phyloP scores from a whole-genome alignment of 2,888 invertebrate species.

The Mongoloraphidia duomilia region DNA sequence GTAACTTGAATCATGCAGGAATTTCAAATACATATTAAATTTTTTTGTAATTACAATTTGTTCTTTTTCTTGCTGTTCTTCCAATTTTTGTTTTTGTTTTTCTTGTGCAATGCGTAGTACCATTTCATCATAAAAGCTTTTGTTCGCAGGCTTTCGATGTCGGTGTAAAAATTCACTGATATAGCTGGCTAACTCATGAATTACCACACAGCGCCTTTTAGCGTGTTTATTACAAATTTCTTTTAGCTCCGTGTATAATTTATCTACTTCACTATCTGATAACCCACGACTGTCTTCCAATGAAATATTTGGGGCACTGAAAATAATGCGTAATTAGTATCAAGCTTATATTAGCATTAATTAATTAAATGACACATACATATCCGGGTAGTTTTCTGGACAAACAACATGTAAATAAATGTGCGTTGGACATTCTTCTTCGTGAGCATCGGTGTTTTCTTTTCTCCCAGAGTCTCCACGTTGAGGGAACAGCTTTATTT shows the following conservation, averaged over 20 bases:
- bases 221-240: constrained; percentile 34
- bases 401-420: constrained; percentile 66
- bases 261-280: constrained; percentile 50
- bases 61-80: no score
- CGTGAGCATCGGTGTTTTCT: constrained; percentile 34
- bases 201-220: constrained; percentile 66
- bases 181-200: constrained; percentile 66
- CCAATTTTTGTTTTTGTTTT: constrained; percentile 32
- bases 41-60: no score
- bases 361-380: constrained; percentile 38
- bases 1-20: no score
- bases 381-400: constrained; percentile 62
- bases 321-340: constrained; percentile 7
- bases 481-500: constrained; percentile 58
- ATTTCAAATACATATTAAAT: no score
- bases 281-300: constrained; percentile 67
- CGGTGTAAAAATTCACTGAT: constrained; percentile 65
- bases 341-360: constrained; percentile 1
- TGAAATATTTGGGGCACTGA: constrained; percentile 48
- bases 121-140: constrained; percentile 90
- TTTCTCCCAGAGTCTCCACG: constrained; percentile 53
- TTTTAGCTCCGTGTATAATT: constrained; percentile 45
- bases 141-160: constrained; percentile 64
- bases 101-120: constrained; percentile 51
- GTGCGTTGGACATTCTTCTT: constrained; percentile 30